Percentiles rank a stretch among this genome's conserved stretches.
These are phyloP conservation scores for Marronus borbonicus DNA, from an alignment of 2,888 invertebrate species.

Conservation along the genomic window DNA sequence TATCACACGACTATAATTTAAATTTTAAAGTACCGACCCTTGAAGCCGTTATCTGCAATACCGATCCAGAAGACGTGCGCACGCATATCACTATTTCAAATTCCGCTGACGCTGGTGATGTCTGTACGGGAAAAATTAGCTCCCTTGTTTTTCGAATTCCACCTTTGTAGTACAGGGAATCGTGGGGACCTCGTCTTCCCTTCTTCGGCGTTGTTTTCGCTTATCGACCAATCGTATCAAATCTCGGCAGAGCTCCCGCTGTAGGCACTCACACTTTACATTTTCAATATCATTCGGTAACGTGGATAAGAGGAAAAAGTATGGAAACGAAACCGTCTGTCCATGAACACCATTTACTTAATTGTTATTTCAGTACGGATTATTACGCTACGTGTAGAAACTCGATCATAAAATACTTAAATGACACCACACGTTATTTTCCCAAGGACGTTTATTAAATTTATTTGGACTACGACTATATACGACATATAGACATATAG, in stretches of 20 bases:
- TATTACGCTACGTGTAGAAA: too few species aligned
- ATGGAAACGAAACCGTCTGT: background rate
- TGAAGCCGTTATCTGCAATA: slow-evolving; percentile 58
- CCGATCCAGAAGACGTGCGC: slow-evolving; percentile 60
- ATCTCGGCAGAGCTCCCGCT: slow-evolving; percentile 57
- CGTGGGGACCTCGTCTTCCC: slow-evolving; percentile 1
- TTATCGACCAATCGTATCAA: slow-evolving; percentile 59
- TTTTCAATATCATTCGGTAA: slow-evolving; percentile 57
- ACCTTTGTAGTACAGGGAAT: background rate
- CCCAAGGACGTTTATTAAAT: too few species aligned
- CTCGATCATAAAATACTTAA: too few species aligned
- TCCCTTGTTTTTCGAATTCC: background rate
- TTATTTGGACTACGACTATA: too few species aligned
- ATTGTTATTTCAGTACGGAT: too few species aligned
- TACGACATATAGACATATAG: too few species aligned
- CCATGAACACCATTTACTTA: background rate
- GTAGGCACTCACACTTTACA: slow-evolving; percentile 60
- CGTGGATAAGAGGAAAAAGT: background rate
- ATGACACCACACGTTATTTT: too few species aligned
- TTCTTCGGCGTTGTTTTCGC: slow-evolving; percentile 39
- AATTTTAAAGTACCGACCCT: slow-evolving; percentile 62
- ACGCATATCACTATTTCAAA: slow-evolving; percentile 60
- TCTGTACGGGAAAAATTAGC: background rate
- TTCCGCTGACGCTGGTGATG: slow-evolving; percentile 57
- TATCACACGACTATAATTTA: slow-evolving; percentile 63